Percentiles rank a stretch among this genome's conserved stretches.
Evolutionary conservation across 1,140 invertebrate genomes (phyloP).

Genomic region (Temnothorax curvispinosus): DNA sequence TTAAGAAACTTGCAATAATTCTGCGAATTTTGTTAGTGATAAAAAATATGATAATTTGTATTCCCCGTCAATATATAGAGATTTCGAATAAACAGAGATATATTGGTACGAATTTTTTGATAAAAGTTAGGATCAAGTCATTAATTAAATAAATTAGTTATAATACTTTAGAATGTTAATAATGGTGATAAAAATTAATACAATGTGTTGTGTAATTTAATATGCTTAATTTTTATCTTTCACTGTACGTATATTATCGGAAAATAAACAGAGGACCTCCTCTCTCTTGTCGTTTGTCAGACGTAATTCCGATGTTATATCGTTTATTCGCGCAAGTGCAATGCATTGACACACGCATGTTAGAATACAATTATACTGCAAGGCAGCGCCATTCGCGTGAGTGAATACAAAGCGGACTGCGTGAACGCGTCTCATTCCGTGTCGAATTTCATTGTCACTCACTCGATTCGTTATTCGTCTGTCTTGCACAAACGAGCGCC

Average conservation of each 20-base stretch:
- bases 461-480: constrained; percentile 17
- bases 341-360: background rate
- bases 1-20: background rate
- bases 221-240: constrained; percentile 3
- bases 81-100: background rate
- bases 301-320: background rate
- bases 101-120: background rate
- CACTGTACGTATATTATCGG: background rate
- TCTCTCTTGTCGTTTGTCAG: background rate
- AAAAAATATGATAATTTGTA: background rate
- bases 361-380: background rate
- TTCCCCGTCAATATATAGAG: background rate
- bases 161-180: background rate
- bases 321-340: background rate
- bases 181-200: background rate
- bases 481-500: constrained; percentile 11
- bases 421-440: constrained; percentile 45
- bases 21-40: background rate
- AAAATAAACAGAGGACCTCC: background rate
- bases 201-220: background rate
- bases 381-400: constrained; percentile 8
- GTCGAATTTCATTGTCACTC: constrained; percentile 53
- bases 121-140: background rate
- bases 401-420: constrained; percentile 49
- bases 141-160: constrained; percentile 16